Conservation (phyloP, 2,797 vertebrate species). For the Chaenodraco wilsoni region DNA sequence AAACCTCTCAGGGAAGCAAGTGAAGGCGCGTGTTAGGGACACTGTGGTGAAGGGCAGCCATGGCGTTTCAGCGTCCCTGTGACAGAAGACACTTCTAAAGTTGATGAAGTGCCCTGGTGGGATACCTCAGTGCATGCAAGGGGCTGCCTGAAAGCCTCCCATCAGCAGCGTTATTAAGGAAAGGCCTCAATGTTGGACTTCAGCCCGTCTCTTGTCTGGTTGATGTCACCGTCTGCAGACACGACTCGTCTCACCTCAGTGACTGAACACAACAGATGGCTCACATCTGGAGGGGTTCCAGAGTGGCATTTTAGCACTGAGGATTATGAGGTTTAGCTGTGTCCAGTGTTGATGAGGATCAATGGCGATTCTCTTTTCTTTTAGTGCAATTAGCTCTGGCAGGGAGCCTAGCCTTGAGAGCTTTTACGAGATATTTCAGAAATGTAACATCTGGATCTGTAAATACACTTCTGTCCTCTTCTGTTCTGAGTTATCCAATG, state of each 20-base stretch:
- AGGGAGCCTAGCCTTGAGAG: slow-evolving; percentile 26
- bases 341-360: slow-evolving; percentile 61
- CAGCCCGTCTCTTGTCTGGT: slow-evolving; percentile 44
- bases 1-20: slow-evolving; percentile 34
- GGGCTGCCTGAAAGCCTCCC: slow-evolving; percentile 47
- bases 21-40: slow-evolving; percentile 13
- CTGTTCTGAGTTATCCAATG: background rate
- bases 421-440: slow-evolving; percentile 54
- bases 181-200: slow-evolving; percentile 46
- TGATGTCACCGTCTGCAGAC: slow-evolving; percentile 79
- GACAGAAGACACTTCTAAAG: slow-evolving; percentile 55
- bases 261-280: slow-evolving; percentile 75
- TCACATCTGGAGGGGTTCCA: slow-evolving; percentile 74
- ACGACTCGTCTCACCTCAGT: slow-evolving; percentile 71
- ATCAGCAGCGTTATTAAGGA: slow-evolving; percentile 67
- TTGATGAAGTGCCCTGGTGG: slow-evolving; percentile 61
- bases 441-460: slow-evolving; percentile 19
- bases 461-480: background rate
- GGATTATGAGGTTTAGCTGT: slow-evolving; percentile 57
- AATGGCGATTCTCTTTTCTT: slow-evolving; percentile 61
- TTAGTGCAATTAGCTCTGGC: slow-evolving; percentile 60
- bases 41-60: slow-evolving; percentile 2
- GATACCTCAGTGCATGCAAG: slow-evolving; percentile 42
- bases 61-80: slow-evolving; percentile 34
- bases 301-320: slow-evolving; percentile 53